Conservation (phyloP, 2,113 vertebrate species). For the Ceuthmochares aereus region DNA sequence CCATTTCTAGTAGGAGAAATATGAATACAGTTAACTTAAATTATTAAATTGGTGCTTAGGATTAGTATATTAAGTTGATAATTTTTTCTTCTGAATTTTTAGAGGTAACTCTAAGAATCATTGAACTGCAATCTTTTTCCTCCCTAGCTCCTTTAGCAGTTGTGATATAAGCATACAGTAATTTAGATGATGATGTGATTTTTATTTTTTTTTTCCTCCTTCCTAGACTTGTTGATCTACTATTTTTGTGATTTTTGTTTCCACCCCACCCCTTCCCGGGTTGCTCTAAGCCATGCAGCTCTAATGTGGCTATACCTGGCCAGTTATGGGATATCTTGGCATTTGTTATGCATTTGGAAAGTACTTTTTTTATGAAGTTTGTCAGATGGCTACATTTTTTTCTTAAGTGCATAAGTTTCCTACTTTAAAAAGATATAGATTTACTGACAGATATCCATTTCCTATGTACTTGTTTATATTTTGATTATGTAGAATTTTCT, state of each 20-base stretch:
- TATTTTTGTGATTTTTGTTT: slow-evolving; percentile 28
- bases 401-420: slow-evolving; percentile 74
- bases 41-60: slow-evolving; percentile 82
- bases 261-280: not conserved
- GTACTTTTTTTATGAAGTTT: slow-evolving; percentile 45
- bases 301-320: slow-evolving; percentile 68
- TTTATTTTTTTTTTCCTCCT: not conserved
- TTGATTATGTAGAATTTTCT: slow-evolving; percentile 75
- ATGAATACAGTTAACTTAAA: slow-evolving; percentile 68
- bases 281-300: slow-evolving; percentile 67
- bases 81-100: slow-evolving; percentile 59
- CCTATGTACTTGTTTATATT: slow-evolving; percentile 81
- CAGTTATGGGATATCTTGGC: slow-evolving; percentile 72
- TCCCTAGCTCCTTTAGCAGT: slow-evolving; percentile 34
- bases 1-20: slow-evolving; percentile 57
- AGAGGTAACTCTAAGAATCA: slow-evolving; percentile 55
- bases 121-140: slow-evolving; percentile 31
- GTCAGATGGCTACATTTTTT: slow-evolving; percentile 63
- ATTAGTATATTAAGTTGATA: slow-evolving; percentile 65
- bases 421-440: slow-evolving; percentile 65
- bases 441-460: slow-evolving; percentile 77
- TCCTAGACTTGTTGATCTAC: slow-evolving; percentile 28
- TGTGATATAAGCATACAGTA: slow-evolving; percentile 60
- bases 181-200: slow-evolving; percentile 63
- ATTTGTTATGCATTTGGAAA: slow-evolving; percentile 73